Evolutionary conservation across 2,113 vertebrate genomes (phyloP).

Genomic region (Nipponia nippon): DNA sequence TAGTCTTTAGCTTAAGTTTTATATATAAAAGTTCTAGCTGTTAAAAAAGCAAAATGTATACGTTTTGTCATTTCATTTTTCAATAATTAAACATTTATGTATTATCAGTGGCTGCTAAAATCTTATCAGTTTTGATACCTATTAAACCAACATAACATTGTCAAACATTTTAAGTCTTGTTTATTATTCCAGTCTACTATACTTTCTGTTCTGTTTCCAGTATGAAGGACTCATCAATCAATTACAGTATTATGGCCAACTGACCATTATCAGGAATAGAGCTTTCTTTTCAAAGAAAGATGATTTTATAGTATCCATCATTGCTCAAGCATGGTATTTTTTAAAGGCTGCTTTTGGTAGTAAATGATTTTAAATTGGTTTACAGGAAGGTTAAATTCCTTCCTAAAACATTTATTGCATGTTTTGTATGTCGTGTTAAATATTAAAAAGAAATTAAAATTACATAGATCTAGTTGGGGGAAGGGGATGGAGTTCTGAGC

Average conservation of each 20-base stretch:
- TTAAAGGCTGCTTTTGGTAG: slow-evolving; percentile 22
- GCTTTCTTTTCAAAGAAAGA: neutral
- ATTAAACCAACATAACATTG: neutral
- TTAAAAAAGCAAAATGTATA: neutral
- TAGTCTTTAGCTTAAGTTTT: neutral
- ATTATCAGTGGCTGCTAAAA: neutral
- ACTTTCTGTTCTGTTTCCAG: neutral
- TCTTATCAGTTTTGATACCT: neutral
- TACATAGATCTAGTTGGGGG: too few species aligned
- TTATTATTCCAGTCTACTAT: neutral
- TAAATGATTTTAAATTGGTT: neutral
- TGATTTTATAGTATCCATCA: slow-evolving; percentile 21
- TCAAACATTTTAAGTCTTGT: neutral
- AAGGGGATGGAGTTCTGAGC: too few species aligned
- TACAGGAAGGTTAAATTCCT: slow-evolving; percentile 17
- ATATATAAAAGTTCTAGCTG: neutral
- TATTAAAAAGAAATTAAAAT: neutral
- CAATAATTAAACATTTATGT: neutral
- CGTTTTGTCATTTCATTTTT: neutral
- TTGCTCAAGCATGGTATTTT: neutral
- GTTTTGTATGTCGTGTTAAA: slow-evolving; percentile 3
- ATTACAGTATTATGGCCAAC: slow-evolving; percentile 14
- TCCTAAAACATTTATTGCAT: slow-evolving; percentile 28
- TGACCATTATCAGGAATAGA: neutral
- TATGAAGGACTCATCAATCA: neutral